Evolutionary conservation across 2,113 vertebrate species (phyloP).

Genomic region (Microcebus griseorufus): DNA sequence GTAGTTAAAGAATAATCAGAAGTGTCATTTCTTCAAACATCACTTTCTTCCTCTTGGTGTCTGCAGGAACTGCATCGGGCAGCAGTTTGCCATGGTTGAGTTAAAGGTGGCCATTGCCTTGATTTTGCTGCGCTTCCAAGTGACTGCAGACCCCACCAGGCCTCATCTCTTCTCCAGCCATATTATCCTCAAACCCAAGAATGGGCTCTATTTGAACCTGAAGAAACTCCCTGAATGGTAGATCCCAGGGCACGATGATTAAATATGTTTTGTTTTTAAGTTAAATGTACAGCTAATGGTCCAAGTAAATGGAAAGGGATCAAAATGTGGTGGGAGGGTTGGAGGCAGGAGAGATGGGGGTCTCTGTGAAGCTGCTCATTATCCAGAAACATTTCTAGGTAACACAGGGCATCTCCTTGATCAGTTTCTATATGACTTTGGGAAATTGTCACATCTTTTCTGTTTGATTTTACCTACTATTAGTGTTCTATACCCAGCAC

Average conservation of each 20-base stretch:
- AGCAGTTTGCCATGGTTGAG: slow-evolving; percentile 94
- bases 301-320: not conserved
- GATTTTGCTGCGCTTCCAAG: slow-evolving; percentile 86
- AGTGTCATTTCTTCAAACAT: not conserved
- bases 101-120: slow-evolving; percentile 89
- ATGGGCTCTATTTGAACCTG: slow-evolving; percentile 88
- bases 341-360: not conserved
- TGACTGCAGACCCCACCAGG: slow-evolving; percentile 78
- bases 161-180: slow-evolving; percentile 48
- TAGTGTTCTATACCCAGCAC: not conserved
- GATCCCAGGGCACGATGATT: not conserved
- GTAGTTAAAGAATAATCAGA: not conserved
- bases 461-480: not conserved
- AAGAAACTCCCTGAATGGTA: slow-evolving; percentile 70
- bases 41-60: not conserved
- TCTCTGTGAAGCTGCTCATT: not conserved
- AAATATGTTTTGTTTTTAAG: not conserved
- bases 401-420: not conserved
- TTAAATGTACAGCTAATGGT: not conserved
- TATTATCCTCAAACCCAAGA: slow-evolving; percentile 87
- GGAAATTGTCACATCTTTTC: not conserved
- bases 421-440: not conserved
- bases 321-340: not conserved
- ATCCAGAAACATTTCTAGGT: not conserved
- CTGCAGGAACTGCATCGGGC: slow-evolving; percentile 94